Conservation (phyloP, 2,888 invertebrate species). For the Leucoptera coffeella region DNA sequence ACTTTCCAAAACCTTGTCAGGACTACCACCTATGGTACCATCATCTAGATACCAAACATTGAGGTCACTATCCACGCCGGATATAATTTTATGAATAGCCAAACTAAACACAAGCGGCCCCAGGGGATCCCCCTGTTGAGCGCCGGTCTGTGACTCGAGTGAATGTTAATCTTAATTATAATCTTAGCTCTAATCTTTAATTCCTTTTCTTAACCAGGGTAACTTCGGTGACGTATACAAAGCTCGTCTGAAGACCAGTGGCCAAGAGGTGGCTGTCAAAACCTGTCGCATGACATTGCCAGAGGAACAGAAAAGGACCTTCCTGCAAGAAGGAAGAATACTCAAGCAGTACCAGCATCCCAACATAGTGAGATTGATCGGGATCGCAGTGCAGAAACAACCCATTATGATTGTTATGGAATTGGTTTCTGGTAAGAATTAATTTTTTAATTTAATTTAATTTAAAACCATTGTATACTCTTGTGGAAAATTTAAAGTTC, state of each 20-base stretch:
- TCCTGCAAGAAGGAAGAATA: slow-evolving; percentile 91
- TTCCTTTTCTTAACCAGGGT: slow-evolving; percentile 71
- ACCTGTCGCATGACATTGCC: slow-evolving; percentile 91
- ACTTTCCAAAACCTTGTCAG: too few species aligned
- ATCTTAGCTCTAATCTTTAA: not conserved
- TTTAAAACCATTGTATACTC: too few species aligned
- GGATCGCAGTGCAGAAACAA: slow-evolving; percentile 95
- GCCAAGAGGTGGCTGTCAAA: slow-evolving; percentile 90
- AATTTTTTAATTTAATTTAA: too few species aligned
- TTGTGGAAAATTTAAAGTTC: too few species aligned
- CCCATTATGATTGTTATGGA: slow-evolving; percentile 99
- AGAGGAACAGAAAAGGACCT: slow-evolving; percentile 90
- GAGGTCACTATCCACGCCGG: too few species aligned
- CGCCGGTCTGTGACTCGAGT: too few species aligned
- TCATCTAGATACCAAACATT: too few species aligned
- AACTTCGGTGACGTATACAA: slow-evolving; percentile 97
- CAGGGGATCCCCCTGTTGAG: too few species aligned
- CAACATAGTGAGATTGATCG: slow-evolving; percentile 92
- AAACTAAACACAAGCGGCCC: too few species aligned
- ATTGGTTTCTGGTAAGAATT: slow-evolving; percentile 82
- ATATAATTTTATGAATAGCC: too few species aligned
- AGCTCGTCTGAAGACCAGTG: slow-evolving; percentile 76
- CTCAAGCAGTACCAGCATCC: slow-evolving; percentile 95
- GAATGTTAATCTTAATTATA: too few species aligned
- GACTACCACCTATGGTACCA: too few species aligned